Evolutionary conservation across 2,888 invertebrate species (phyloP).

Genomic region (Himalopsyche tibetana): DNA sequence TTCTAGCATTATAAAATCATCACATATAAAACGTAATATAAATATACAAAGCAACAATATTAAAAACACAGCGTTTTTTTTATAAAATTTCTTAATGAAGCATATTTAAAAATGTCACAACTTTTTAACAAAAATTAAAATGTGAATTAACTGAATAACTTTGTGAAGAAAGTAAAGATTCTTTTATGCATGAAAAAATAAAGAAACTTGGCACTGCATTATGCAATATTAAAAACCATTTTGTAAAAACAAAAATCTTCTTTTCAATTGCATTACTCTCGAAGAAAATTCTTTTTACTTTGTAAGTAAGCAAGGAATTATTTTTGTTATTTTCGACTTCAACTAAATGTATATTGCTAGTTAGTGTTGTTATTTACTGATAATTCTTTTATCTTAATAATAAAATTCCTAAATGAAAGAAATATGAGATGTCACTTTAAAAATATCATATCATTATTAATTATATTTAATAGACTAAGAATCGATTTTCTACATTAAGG

Average conservation of each 20-base stretch:
- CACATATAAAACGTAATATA: not conserved
- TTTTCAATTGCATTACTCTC: too few species aligned
- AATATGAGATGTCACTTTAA: slow-evolving; percentile 29
- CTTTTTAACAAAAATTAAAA: too few species aligned
- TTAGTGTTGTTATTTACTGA: slow-evolving; percentile 36
- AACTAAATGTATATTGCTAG: slow-evolving; percentile 22
- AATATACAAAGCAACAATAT: not conserved
- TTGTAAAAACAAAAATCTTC: too few species aligned
- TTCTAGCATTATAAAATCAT: not conserved
- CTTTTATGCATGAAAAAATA: too few species aligned
- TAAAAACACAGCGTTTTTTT: slow-evolving; percentile 1
- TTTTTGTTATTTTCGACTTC: not conserved
- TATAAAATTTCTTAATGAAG: not conserved
- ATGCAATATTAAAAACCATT: too few species aligned
- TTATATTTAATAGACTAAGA: slow-evolving; percentile 17
- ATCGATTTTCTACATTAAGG: slow-evolving; percentile 33
- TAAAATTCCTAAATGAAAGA: slow-evolving; percentile 14
- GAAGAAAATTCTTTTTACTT: too few species aligned
- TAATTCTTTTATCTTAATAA: slow-evolving; percentile 15
- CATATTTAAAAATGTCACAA: not conserved
- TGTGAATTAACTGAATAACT: too few species aligned
- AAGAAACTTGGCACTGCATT: too few species aligned
- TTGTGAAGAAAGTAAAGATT: too few species aligned
- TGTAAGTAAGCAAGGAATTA: too few species aligned
- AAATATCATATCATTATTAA: slow-evolving; percentile 40